Conservation (phyloP, 2,113 vertebrate species). For the Lipophrys pholis region DNA sequence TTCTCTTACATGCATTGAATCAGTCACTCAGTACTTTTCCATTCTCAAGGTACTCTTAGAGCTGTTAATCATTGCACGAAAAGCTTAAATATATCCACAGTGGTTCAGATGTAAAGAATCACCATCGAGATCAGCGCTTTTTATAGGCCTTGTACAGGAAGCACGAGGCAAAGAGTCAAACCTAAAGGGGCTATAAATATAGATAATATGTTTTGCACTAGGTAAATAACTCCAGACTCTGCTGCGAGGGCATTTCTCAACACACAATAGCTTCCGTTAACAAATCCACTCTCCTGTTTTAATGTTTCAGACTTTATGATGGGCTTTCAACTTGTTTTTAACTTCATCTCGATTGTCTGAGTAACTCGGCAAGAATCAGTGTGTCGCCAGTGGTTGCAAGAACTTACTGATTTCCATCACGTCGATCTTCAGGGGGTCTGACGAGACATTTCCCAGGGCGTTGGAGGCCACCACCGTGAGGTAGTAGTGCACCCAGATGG, state of each 20-base stretch:
- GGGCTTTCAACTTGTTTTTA: too few species aligned
- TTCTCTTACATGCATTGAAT: not conserved
- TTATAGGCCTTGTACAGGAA: not conserved
- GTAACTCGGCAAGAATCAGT: not conserved
- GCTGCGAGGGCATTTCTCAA: too few species aligned
- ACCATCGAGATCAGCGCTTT: not conserved
- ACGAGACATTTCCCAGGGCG: constrained; percentile 84
- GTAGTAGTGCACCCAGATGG: constrained; percentile 87
- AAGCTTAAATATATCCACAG: not conserved
- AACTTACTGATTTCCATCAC: constrained; percentile 89
- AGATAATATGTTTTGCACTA: too few species aligned
- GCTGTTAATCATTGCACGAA: constrained; percentile 4
- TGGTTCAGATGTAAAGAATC: not conserved
- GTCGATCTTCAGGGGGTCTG: constrained; percentile 84
- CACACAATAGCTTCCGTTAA: too few species aligned
- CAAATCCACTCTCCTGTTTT: too few species aligned
- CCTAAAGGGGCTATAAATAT: not conserved
- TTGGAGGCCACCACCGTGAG: constrained; percentile 89
- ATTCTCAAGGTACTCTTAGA: not conserved
- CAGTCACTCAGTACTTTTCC: constrained; percentile 53
- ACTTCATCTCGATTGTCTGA: not conserved
- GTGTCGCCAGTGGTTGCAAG: not conserved
- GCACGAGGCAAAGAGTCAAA: constrained; percentile 1
- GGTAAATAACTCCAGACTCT: too few species aligned
- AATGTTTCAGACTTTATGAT: too few species aligned